phyloP scores from a whole-genome alignment of 2,888 invertebrate genomes.

The Synanthedon formicaeformis region DNA sequence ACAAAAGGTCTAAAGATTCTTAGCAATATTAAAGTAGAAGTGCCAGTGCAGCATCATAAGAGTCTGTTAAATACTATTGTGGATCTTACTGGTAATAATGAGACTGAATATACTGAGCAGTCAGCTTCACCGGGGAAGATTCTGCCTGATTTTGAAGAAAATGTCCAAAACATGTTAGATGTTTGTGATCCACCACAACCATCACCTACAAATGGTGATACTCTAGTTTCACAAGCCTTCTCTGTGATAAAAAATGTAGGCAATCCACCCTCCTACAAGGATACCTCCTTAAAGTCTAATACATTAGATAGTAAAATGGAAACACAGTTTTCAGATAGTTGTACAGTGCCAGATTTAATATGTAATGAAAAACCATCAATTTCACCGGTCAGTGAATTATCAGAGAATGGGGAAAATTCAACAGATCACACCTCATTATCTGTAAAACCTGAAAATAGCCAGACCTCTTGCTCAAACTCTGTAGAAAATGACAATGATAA shows the following conservation, averaged over 20 bases:
- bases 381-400: conserved; percentile 62
- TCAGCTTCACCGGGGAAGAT: conserved; percentile 46
- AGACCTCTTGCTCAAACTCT: conserved; percentile 14
- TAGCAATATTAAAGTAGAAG: conserved; percentile 67
- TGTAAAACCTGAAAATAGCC: conserved; percentile 28
- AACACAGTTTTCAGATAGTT: conserved; percentile 53
- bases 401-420: conserved; percentile 56
- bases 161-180: conserved; percentile 31
- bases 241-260: conserved; percentile 60
- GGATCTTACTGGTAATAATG: conserved; percentile 51
- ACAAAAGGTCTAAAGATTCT: conserved; percentile 61
- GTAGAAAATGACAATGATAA: conserved; percentile 21
- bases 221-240: conserved; percentile 42
- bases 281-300: conserved; percentile 30
- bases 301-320: conserved; percentile 43
- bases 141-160: conserved; percentile 53
- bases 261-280: conserved; percentile 41
- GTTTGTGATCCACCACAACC: conserved; percentile 31
- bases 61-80: conserved; percentile 58
- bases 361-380: conserved; percentile 66
- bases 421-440: conserved; percentile 34
- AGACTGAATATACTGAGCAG: conserved; percentile 28
- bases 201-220: conserved; percentile 26
- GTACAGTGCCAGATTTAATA: conserved; percentile 60
- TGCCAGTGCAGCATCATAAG: conserved; percentile 59